Percentiles rank a stretch among this genome's conserved stretches.
Conservation (phyloP, 2,113 vertebrate species). For the Apeltes quadracus region DNA sequence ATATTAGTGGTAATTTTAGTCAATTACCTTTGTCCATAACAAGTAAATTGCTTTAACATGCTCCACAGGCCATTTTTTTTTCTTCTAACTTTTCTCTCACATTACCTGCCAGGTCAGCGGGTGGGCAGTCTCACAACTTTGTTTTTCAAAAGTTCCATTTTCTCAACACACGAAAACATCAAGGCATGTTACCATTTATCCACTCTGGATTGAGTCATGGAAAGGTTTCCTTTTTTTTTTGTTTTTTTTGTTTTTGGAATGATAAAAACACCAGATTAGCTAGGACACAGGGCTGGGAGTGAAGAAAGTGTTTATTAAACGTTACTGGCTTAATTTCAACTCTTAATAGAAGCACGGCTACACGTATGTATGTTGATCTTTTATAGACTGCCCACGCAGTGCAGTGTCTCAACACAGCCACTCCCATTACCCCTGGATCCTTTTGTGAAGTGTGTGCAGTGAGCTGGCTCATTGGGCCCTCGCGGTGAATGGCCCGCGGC, state of each 20-base stretch:
- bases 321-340: slow-evolving; percentile 2
- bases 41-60: background rate
- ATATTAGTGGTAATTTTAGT: background rate
- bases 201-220: background rate
- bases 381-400: slow-evolving; percentile 86
- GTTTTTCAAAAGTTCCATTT: slow-evolving; percentile 14
- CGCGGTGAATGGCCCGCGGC: slow-evolving; percentile 88
- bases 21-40: background rate
- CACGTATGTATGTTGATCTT: slow-evolving; percentile 48
- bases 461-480: slow-evolving; percentile 93
- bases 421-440: slow-evolving; percentile 88
- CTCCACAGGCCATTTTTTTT: background rate
- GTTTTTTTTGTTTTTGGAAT: too few relatives aligned
- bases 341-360: slow-evolving; percentile 35
- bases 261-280: background rate
- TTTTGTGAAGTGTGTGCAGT: slow-evolving; percentile 89
- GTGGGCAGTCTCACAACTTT: slow-evolving; percentile 1
- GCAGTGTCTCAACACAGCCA: slow-evolving; percentile 56
- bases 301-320: background rate
- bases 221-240: background rate
- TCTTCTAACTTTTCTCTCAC: background rate
- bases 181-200: slow-evolving; percentile 19
- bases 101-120: background rate
- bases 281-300: fast-evolving
- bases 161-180: slow-evolving; percentile 6